phyloP scores from a whole-genome alignment of 2,888 invertebrate genomes.

The Calliphora vomitoria region DNA sequence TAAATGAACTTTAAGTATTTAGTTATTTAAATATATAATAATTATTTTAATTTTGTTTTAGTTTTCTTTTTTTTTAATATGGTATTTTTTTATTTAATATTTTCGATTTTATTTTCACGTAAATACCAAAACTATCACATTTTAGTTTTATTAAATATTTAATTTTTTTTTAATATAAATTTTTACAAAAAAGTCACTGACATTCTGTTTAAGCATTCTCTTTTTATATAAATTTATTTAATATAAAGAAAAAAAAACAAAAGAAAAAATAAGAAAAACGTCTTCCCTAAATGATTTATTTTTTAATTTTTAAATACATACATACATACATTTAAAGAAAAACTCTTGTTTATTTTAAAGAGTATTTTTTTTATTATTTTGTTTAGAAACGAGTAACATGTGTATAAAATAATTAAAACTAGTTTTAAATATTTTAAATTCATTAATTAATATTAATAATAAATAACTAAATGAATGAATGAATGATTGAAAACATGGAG shows the following conservation, averaged over 20 bases:
- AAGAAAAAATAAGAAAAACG: constrained; percentile 24
- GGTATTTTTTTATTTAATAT: constrained; percentile 32
- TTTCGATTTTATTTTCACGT: constrained; percentile 20
- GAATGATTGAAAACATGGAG: constrained; percentile 9
- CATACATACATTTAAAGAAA: constrained; percentile 1
- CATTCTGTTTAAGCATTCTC: constrained; percentile 66
- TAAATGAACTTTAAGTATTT: neutral
- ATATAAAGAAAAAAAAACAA: constrained; percentile 22
- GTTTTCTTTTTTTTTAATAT: neutral
- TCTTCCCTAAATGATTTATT: constrained; percentile 67
- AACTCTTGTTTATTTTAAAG: constrained; percentile 26
- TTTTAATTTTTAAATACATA: constrained; percentile 7
- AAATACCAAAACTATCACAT: constrained; percentile 47
- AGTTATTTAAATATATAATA: constrained; percentile 8
- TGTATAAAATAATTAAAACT: constrained; percentile 47
- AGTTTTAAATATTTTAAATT: constrained; percentile 50
- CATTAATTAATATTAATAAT: constrained; percentile 29
- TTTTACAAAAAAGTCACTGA: constrained; percentile 44
- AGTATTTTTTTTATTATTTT: neutral
- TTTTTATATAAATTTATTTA: constrained; percentile 45
- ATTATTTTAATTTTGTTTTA: neutral
- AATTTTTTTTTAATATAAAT: constrained; percentile 9
- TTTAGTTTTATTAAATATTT: constrained; percentile 17
- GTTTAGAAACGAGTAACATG: constrained; percentile 14
- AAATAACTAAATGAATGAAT: neutral